phyloP scores from a whole-genome alignment of 2,113 vertebrate genomes.

The Epinephelus moara region DNA sequence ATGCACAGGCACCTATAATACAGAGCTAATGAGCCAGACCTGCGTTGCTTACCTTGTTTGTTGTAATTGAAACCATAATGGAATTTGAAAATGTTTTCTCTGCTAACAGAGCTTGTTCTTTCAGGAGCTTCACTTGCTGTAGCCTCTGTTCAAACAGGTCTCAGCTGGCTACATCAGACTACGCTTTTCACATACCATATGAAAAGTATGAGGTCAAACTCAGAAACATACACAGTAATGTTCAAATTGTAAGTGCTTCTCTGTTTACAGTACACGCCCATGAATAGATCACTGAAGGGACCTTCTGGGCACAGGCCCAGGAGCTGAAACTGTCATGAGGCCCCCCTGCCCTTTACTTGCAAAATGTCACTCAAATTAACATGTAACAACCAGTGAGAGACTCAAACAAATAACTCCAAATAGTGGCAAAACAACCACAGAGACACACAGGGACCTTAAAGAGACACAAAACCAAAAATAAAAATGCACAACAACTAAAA shows the following conservation, averaged over 20 bases:
- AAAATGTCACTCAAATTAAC: too few species aligned
- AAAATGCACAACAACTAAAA: too few species aligned
- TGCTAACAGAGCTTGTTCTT: slow-evolving; percentile 5
- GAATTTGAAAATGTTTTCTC: slow-evolving; percentile 38
- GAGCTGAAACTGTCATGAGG: too few species aligned
- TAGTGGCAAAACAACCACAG: too few species aligned
- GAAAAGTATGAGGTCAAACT: background rate
- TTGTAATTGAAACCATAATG: slow-evolving; percentile 47
- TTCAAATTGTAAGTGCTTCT: background rate
- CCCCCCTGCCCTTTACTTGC: too few species aligned
- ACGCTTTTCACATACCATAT: background rate
- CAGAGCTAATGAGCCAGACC: slow-evolving; percentile 43
- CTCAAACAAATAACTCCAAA: too few species aligned
- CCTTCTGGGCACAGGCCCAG: too few species aligned
- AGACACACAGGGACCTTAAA: too few species aligned
- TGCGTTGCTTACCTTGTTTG: slow-evolving; percentile 40
- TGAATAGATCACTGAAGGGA: too few species aligned
- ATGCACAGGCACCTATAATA: slow-evolving; percentile 29
- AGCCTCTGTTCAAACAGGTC: slow-evolving; percentile 34
- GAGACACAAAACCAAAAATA: too few species aligned
- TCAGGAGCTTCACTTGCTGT: slow-evolving; percentile 4
- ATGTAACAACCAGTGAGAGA: too few species aligned
- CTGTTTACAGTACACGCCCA: background rate
- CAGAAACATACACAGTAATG: background rate
- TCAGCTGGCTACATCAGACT: background rate